A percentile compares a stretch with the other conserved stretches of the same genome.
These are phyloP conservation scores for Drosophila micromelanica DNA, from an alignment of 1,140 invertebrate species.

Conservation along the genomic window DNA sequence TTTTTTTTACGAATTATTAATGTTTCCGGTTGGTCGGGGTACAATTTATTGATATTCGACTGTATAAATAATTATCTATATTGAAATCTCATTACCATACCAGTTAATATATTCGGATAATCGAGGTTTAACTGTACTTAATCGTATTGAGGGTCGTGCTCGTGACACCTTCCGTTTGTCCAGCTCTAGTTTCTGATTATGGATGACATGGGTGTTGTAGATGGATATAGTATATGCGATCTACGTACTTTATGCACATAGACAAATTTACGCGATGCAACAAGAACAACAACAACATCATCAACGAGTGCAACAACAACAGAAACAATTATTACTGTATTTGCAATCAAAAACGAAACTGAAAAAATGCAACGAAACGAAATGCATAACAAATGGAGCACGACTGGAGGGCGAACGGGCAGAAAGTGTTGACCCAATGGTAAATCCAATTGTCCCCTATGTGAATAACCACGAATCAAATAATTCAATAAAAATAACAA, in stretches of 20 bases:
- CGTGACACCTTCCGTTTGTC: not conserved
- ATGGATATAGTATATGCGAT: not conserved
- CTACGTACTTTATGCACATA: conserved; percentile 14
- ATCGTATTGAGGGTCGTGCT: not conserved
- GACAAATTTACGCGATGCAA: conserved; percentile 37
- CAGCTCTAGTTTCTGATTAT: not conserved
- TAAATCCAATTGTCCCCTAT: conserved; percentile 22
- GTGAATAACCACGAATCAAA: not conserved
- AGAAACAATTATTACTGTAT: conserved; percentile 19
- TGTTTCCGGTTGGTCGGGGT: too few relatives aligned
- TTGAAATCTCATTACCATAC: too few relatives aligned
- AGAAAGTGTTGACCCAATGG: not conserved
- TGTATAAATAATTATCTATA: too few relatives aligned
- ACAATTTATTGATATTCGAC: too few relatives aligned
- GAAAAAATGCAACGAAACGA: conserved; percentile 16
- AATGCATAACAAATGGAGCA: conserved; percentile 26
- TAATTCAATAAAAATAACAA: conserved; percentile 21
- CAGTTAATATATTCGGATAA: too few relatives aligned
- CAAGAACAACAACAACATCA: not conserved
- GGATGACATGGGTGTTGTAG: not conserved
- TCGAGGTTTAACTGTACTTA: too few relatives aligned
- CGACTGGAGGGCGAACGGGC: not conserved
- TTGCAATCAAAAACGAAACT: conserved; percentile 46
- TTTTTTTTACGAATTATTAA: too few relatives aligned
- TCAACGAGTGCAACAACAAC: not conserved